Percentiles rank a stretch among this genome's conserved stretches.
These are phyloP conservation scores for Phalacrocorax aristotelis DNA, from an alignment of 2,113 vertebrate genomes.

Conservation along the genomic window DNA sequence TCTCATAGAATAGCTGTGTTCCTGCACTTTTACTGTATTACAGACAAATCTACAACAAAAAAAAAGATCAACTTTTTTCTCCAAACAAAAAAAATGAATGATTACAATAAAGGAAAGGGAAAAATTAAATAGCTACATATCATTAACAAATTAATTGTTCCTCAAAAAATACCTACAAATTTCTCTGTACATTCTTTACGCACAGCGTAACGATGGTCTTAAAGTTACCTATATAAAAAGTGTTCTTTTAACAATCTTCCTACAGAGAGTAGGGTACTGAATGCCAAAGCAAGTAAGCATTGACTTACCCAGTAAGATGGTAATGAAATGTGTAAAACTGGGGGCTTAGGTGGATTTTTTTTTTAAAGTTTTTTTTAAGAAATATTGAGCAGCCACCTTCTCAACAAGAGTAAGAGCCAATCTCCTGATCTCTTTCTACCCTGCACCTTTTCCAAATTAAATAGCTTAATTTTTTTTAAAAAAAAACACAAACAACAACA, in stretches of 20 bases:
- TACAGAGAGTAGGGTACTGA: slow-evolving; percentile 90
- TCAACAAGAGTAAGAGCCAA: slow-evolving; percentile 37
- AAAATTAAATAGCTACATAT: slow-evolving; percentile 99
- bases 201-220: slow-evolving; percentile 99
- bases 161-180: slow-evolving; percentile 99
- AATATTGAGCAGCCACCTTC: slow-evolving; percentile 66
- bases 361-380: background rate
- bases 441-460: slow-evolving; percentile 37
- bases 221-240: slow-evolving; percentile 98
- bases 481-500: background rate
- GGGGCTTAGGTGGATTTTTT: background rate
- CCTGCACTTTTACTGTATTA: slow-evolving; percentile 91
- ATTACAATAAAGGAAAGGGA: slow-evolving; percentile 95
- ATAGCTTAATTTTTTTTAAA: slow-evolving; percentile 21
- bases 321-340: slow-evolving; percentile 81
- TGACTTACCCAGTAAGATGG: slow-evolving; percentile 82
- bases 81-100: slow-evolving; percentile 82
- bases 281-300: slow-evolving; percentile 81
- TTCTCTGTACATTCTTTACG: slow-evolving; percentile 99
- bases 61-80: slow-evolving; percentile 99
- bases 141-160: slow-evolving; percentile 99
- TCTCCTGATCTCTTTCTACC: slow-evolving; percentile 11
- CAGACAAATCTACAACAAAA: slow-evolving; percentile 86
- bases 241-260: slow-evolving; percentile 86
- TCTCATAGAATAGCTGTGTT: slow-evolving; percentile 93